A percentile compares a stretch with the other conserved stretches of the same genome.
Conservation (phyloP, 2,888 invertebrate species). For the Ophraella communa region DNA sequence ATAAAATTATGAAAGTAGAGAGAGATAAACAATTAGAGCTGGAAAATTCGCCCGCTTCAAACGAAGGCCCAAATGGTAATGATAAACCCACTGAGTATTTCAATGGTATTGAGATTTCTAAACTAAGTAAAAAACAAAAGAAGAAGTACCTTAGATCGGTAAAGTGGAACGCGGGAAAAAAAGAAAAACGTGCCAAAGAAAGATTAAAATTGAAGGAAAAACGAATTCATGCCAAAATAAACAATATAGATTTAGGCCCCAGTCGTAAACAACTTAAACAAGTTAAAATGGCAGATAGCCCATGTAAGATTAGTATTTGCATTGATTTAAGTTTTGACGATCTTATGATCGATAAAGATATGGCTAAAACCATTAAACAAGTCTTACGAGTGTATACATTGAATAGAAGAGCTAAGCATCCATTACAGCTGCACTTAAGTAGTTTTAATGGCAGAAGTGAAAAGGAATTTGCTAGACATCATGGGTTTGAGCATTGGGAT, state of each 20-base stretch:
- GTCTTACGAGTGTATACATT: constrained; percentile 88
- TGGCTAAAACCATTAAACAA: constrained; percentile 89
- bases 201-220: constrained; percentile 71
- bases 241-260: constrained; percentile 77
- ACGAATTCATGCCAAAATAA: constrained; percentile 71
- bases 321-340: constrained; percentile 92
- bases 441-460: constrained; percentile 79
- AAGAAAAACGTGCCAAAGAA: constrained; percentile 74
- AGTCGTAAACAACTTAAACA: constrained; percentile 81
- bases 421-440: constrained; percentile 83
- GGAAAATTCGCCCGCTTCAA: background rate
- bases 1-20: constrained; percentile 2
- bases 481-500: constrained; percentile 93
- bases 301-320: constrained; percentile 74
- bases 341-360: constrained; percentile 83
- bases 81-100: constrained; percentile 43
- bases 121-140: constrained; percentile 56
- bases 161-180: constrained; percentile 75
- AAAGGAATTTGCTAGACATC: constrained; percentile 77
- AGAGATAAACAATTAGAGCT: background rate
- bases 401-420: constrained; percentile 81
- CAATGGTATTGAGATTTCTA: constrained; percentile 57
- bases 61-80: constrained; percentile 3
- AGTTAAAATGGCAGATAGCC: constrained; percentile 72
- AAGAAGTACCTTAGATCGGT: constrained; percentile 67